Conservation (phyloP, 2,797 vertebrate species). For the Trematomus bernacchii region DNA sequence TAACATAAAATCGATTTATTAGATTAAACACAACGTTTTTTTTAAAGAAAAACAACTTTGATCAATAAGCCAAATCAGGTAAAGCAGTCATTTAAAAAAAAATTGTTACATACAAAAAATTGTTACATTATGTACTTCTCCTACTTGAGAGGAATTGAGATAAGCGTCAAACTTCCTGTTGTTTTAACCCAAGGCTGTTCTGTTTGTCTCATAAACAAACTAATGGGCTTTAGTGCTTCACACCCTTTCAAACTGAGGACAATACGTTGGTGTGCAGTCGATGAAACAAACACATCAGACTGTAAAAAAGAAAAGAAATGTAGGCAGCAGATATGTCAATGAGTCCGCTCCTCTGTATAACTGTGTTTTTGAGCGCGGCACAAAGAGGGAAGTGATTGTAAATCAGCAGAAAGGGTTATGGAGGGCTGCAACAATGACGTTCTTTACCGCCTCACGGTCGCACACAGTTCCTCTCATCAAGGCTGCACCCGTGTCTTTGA, state of each 20-base stretch:
- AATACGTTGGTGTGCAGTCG: neutral
- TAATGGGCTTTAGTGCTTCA: neutral
- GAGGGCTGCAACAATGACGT: constrained; percentile 69
- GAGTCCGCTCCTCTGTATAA: constrained; percentile 16
- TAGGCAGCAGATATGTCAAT: constrained; percentile 20
- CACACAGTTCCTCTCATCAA: constrained; percentile 74
- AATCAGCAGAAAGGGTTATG: constrained; percentile 51
- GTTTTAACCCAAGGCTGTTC: neutral
- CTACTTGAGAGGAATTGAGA: neutral
- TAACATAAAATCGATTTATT: neutral
- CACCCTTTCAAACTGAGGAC: neutral
- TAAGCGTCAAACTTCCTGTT: constrained; percentile 1
- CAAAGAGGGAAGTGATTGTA: constrained; percentile 66
- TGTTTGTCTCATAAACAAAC: constrained; percentile 11
- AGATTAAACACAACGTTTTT: too few relatives aligned
- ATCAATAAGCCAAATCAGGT: too few relatives aligned
- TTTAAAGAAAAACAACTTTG: too few relatives aligned
- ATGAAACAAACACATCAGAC: constrained; percentile 27
- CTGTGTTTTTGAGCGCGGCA: constrained; percentile 41
- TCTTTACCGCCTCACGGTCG: constrained; percentile 73
- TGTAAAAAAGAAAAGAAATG: neutral
- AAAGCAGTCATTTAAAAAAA: too few relatives aligned
- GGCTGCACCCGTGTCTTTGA: constrained; percentile 75
- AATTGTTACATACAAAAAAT: neutral
- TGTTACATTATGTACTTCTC: neutral